These are phyloP conservation scores for Tiliqua scincoides DNA, from an alignment of 2,113 vertebrate genomes.

Conservation along the genomic window DNA sequence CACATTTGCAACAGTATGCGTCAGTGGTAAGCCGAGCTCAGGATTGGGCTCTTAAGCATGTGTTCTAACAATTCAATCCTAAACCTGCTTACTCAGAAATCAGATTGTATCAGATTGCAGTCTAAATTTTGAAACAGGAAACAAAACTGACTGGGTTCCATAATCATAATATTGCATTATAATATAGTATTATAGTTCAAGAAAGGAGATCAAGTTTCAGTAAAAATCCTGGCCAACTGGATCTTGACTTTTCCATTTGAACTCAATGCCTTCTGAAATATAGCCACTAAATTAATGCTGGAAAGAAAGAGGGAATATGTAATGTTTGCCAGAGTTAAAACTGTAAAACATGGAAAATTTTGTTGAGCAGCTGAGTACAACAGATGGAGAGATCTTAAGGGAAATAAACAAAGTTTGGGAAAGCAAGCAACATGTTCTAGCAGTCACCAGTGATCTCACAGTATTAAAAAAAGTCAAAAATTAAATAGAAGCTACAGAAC, in stretches of 20 bases:
- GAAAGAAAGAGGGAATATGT: constrained; percentile 42
- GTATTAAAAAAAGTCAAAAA: constrained; percentile 61
- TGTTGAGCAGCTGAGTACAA: constrained; percentile 60
- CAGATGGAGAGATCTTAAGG: constrained; percentile 68
- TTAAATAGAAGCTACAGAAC: constrained; percentile 66
- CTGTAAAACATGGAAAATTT: constrained; percentile 52
- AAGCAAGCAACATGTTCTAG: constrained; percentile 70
- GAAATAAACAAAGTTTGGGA: constrained; percentile 73
- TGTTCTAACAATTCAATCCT: not conserved
- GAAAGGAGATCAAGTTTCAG: not conserved
- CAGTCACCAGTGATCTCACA: constrained; percentile 66
- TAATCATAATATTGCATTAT: not conserved
- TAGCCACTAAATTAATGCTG: constrained; percentile 37
- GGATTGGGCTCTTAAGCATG: too few species aligned
- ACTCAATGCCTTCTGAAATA: constrained; percentile 3
- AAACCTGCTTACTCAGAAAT: too few species aligned
- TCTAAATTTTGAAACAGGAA: not conserved
- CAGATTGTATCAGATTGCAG: too few species aligned
- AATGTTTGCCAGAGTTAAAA: constrained; percentile 55
- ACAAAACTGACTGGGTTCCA: not conserved
- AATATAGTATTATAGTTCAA: not conserved
- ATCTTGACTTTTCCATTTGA: not conserved
- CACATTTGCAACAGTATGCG: too few species aligned
- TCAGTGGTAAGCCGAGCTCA: too few species aligned
- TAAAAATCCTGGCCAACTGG: not conserved